phyloP scores from a whole-genome alignment of 2,797 vertebrate genomes.

The Phyllotis vaccarum region DNA sequence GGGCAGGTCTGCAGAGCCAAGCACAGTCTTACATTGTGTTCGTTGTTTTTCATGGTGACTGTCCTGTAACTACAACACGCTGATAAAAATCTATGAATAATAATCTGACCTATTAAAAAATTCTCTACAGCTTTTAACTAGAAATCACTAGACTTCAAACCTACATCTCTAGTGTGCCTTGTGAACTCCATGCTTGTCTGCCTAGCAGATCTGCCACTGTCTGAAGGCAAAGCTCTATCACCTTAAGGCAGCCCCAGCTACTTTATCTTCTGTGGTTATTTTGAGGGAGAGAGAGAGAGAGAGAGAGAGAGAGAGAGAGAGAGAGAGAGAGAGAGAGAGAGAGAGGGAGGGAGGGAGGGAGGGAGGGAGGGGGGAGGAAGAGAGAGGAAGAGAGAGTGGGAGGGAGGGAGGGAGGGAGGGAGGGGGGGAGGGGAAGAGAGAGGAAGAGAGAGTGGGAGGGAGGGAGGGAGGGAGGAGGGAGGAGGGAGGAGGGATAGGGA shows the following conservation, averaged over 20 bases:
- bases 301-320: no score
- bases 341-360: no score
- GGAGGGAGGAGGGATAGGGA: no score
- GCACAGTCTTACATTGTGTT: neutral
- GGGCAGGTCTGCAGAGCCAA: neutral
- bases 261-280: neutral
- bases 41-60: neutral
- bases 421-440: no score
- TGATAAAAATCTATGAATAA: slow-evolving; percentile 40
- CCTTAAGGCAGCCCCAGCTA: neutral
- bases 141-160: neutral
- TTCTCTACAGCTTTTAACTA: neutral
- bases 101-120: neutral
- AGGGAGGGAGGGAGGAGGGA: no score
- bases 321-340: no score
- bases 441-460: no score
- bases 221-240: neutral
- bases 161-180: neutral
- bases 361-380: rapidly evolving
- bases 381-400: no score
- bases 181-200: neutral
- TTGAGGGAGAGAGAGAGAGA: no score
- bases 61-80: slow-evolving; percentile 5
- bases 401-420: no score
- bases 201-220: neutral